Conservation (phyloP, 2,797 vertebrate genomes). For the Leucoraja ocellata region DNA sequence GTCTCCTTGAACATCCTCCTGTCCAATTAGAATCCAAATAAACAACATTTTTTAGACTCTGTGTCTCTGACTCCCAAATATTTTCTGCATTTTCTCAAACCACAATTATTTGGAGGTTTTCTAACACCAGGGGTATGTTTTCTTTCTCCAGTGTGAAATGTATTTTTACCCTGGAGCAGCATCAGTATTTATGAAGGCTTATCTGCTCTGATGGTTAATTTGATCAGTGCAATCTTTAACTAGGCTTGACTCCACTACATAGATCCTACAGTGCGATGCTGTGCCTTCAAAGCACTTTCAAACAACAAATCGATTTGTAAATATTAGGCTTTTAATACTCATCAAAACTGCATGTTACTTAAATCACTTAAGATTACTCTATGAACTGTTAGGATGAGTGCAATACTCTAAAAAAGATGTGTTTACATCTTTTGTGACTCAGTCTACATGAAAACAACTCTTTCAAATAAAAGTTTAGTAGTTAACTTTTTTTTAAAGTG, state of each 20-base stretch:
- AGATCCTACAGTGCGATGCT: background rate
- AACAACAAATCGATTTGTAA: slow-evolving; percentile 22
- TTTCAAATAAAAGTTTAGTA: background rate
- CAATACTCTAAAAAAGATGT: background rate
- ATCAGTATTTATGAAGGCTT: slow-evolving; percentile 7
- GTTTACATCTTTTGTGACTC: background rate
- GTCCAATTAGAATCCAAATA: slow-evolving; percentile 28
- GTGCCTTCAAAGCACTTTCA: slow-evolving; percentile 14
- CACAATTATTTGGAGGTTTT: slow-evolving; percentile 32
- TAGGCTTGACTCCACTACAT: background rate
- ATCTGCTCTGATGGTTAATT: background rate
- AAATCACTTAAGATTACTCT: background rate
- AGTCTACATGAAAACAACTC: background rate
- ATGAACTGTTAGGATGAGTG: background rate
- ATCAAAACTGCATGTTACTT: background rate
- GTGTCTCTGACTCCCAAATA: background rate
- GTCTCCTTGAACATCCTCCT: background rate
- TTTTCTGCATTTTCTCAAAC: slow-evolving; percentile 21
- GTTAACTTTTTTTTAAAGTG: too few relatives aligned
- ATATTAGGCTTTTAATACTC: slow-evolving; percentile 21
- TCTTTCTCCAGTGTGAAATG: background rate
- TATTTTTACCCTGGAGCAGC: background rate
- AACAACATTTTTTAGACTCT: slow-evolving; percentile 20
- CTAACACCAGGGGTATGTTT: background rate
- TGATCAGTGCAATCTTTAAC: slow-evolving; percentile 21